Evolutionary conservation across 2,797 vertebrate species (phyloP).

Genomic region (Falco peregrinus): DNA sequence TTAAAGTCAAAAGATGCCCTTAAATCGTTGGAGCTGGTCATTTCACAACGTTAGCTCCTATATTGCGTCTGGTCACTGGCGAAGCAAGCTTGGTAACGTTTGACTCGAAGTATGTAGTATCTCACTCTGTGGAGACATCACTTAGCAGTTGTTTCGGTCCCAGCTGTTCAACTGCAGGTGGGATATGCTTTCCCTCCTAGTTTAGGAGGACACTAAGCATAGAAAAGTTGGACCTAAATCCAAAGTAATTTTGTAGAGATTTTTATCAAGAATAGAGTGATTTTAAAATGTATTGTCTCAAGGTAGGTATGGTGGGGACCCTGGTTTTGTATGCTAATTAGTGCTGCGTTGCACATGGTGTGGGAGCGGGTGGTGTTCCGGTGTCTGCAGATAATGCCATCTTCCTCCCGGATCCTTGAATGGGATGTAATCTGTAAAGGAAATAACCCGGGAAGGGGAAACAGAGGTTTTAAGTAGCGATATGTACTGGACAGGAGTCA

Average conservation of each 20-base stretch:
- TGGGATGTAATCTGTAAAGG: neutral
- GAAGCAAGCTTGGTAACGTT: neutral
- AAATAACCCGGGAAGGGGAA: neutral
- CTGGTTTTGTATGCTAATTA: neutral
- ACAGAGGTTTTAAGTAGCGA: neutral
- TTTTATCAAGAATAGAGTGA: neutral
- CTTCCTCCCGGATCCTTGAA: neutral
- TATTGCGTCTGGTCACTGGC: accelerated
- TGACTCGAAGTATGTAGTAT: neutral
- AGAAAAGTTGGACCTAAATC: neutral
- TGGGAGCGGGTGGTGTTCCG: neutral
- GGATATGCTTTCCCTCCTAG: neutral
- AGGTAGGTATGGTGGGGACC: neutral
- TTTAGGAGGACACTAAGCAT: neutral
- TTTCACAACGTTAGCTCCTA: accelerated
- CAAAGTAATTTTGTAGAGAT: neutral
- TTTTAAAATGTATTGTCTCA: neutral
- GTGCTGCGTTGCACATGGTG: too few relatives aligned
- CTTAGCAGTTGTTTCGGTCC: neutral
- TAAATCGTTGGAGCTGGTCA: neutral
- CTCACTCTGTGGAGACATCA: neutral
- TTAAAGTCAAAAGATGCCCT: neutral
- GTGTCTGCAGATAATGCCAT: neutral
- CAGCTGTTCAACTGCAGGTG: neutral
- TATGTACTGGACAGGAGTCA: neutral